A percentile compares a stretch with the other conserved stretches of the same genome.
phyloP scores from a whole-genome alignment of 2,888 invertebrate species.

The Furcula furcula region DNA sequence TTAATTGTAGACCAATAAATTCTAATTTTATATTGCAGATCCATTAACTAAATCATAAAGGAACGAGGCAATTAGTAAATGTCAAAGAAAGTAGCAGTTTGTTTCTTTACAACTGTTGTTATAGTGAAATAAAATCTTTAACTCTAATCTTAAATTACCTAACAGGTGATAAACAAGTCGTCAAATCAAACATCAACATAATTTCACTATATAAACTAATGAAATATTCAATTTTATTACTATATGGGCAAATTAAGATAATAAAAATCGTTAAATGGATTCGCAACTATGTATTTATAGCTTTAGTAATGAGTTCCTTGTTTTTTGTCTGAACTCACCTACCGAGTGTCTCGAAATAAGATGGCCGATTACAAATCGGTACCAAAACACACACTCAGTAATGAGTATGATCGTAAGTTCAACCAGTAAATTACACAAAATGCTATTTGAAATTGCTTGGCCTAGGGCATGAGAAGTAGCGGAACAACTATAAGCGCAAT shows the following conservation, averaged over 20 bases:
- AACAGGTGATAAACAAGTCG: conserved; percentile 22
- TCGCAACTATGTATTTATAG: conserved; percentile 23
- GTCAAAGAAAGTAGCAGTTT: conserved; percentile 20
- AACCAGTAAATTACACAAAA: conserved; percentile 61
- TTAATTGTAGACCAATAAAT: too few species aligned
- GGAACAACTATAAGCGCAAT: too few species aligned
- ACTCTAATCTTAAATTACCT: conserved; percentile 25
- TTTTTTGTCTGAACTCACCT: conserved; percentile 20
- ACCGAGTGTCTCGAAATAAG: conserved; percentile 38
- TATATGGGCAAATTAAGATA: conserved; percentile 21
- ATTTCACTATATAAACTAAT: conserved; percentile 24
- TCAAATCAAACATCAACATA: conserved; percentile 24
- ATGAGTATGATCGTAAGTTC: conserved; percentile 65
- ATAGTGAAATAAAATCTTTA: conserved; percentile 24
- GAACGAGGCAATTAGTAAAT: conserved; percentile 7
- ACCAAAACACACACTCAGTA: conserved; percentile 63
- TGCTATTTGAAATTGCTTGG: conserved; percentile 44
- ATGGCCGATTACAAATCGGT: conserved; percentile 57
- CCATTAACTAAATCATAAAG: conserved; percentile 1
- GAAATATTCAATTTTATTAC: conserved; percentile 17
- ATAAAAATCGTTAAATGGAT: conserved; percentile 22
- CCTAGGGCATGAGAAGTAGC: conserved; percentile 4
- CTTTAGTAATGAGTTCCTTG: conserved; percentile 18
- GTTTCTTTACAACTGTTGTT: conserved; percentile 9
- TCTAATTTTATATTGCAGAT: neutral